Base-by-base conservation (phyloP, 2,113 vertebrate species). In the Serinus canaria region DNA sequence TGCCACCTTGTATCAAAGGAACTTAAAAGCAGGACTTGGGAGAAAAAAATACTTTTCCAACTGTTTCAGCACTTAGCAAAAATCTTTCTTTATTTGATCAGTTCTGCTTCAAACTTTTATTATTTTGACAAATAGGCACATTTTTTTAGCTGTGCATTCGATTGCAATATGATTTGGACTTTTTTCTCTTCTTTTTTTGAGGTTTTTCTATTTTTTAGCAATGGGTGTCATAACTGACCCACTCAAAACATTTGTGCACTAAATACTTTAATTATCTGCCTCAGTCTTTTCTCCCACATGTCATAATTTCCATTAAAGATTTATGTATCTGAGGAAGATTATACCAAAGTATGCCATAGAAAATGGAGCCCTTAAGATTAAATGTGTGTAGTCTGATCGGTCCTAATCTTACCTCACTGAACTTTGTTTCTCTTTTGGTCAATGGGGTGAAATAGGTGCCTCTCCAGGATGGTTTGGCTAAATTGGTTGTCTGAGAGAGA, bases 1-100 rank as follows among this genome's bases (percentile, higher is more conserved):
- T 98, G 98, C 98, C 98, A 98, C 97, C 97, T 98, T 98, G 97
- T 98, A 98, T 99, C 98, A 99, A 99, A 99, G 98, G 96, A 98
- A 98, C 98, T 98, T 98, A 97, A 98, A 98, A 98, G 98, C 97
- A 98, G 97, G 94, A 97, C 97, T 97, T 97, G 87, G 83, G 97
- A 98, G 97, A 92, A 92, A 98, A 97, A 96, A 95, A 95, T 94
- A 94, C 94, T 97, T 97, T 98, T 97, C 94, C 95, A 96, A 98
- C 97, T 97, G 95, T 97, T 98, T 98, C 96, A 98, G 95, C 95
- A 98, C 97, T 98, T 98, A 97, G 91, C 77, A 96, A 96, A 97
- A 98, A 96, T 95, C 92, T 97, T 97, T 96, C 60, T 90, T 59
- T 95, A 95, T 98, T 97, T 98, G 97, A 98, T 98, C 97, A 97